A percentile compares a stretch with the other conserved stretches of the same genome.
phyloP scores from a whole-genome alignment of 2,113 vertebrate genomes.

The Chroicocephalus ridibundus region DNA sequence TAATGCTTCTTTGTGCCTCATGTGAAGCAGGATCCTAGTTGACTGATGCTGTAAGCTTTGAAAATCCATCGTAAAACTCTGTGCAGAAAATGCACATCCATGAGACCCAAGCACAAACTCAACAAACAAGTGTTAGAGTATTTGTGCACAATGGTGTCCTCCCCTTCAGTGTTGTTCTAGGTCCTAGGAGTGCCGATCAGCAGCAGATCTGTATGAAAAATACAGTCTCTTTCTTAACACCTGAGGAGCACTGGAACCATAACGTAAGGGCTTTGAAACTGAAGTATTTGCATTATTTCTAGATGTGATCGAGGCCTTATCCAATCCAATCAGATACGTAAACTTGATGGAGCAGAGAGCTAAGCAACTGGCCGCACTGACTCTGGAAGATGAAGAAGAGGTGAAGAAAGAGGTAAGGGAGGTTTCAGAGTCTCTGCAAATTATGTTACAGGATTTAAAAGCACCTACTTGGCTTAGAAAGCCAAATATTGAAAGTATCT shows the following conservation, averaged over 20 bases:
- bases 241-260: neutral
- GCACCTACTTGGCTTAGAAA: neutral
- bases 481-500: neutral
- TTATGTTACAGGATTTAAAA: neutral
- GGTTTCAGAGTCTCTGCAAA: neutral
- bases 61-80: neutral
- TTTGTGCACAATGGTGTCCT: neutral
- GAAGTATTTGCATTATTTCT: slow-evolving; percentile 1
- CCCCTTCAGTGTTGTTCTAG: neutral
- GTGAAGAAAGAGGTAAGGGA: slow-evolving; percentile 88
- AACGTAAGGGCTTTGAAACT: neutral
- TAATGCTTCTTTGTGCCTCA: neutral
- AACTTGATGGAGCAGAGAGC: slow-evolving; percentile 98
- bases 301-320: slow-evolving; percentile 98
- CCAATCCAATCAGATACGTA: slow-evolving; percentile 96
- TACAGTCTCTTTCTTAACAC: neutral
- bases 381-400: slow-evolving; percentile 94
- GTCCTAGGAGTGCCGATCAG: neutral
- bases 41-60: neutral
- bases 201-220: neutral
- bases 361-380: slow-evolving; percentile 91
- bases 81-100: neutral
- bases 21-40: neutral
- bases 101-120: neutral
- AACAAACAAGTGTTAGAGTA: neutral